Evolutionary conservation across 1,140 invertebrate species (phyloP).

Genomic region (Acromyrmex heyeri): DNA sequence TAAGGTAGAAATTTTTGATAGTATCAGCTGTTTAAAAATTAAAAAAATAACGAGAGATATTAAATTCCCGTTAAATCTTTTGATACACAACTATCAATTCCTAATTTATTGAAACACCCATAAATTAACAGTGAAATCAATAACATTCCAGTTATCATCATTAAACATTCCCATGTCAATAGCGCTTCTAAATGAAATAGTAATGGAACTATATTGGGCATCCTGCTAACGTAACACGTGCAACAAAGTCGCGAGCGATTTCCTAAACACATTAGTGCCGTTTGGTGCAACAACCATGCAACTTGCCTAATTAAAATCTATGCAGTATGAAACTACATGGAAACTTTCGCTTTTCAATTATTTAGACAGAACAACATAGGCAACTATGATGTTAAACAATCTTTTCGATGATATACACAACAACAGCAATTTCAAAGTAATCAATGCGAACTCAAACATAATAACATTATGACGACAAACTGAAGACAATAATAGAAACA

Average conservation of each 20-base stretch:
- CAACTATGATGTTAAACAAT: neutral
- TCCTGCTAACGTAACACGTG: constrained; percentile 9
- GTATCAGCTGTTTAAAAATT: neutral
- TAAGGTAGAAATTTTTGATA: no score
- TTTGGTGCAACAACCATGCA: constrained; percentile 34
- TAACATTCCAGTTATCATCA: neutral
- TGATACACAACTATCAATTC: no score
- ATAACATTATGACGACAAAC: neutral
- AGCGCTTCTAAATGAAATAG: neutral
- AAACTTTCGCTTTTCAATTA: neutral
- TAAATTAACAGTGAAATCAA: neutral
- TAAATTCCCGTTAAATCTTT: neutral
- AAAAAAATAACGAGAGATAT: neutral
- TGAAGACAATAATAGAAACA: neutral
- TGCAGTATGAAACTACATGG: neutral
- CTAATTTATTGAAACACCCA: neutral
- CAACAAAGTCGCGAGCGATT: constrained; percentile 23
- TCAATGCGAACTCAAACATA: neutral
- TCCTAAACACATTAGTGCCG: constrained; percentile 11
- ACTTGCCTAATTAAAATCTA: constrained; percentile 10
- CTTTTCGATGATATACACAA: neutral
- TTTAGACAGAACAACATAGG: neutral
- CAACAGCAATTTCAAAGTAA: neutral
- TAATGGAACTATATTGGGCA: constrained; percentile 9
- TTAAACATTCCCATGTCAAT: neutral